Evolutionary conservation across 2,888 invertebrate genomes (phyloP).

Genomic region (Trissoscelio sp.): DNA sequence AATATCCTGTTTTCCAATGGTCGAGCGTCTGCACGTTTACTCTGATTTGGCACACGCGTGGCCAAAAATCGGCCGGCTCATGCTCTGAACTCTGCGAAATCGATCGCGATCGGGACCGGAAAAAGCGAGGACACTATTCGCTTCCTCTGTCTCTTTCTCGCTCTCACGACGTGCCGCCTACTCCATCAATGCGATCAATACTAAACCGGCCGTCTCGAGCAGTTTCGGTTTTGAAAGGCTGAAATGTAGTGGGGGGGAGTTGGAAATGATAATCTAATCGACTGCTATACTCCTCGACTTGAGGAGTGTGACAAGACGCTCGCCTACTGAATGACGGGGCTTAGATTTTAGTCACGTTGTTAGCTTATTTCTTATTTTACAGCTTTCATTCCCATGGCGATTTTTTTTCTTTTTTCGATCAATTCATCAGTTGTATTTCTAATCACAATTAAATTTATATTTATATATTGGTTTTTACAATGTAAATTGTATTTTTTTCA

Average conservation of each 20-base stretch:
- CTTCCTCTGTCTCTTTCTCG: conserved; percentile 45
- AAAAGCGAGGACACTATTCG: conserved; percentile 24
- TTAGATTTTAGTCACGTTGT: conserved; percentile 24
- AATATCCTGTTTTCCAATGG: conserved; percentile 41
- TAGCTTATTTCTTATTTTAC: no score
- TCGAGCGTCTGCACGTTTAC: conserved; percentile 14
- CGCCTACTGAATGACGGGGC: conserved; percentile 11
- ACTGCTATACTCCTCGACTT: conserved; percentile 38
- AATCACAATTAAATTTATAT: no score
- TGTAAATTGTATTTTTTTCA: no score
- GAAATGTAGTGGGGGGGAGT: conserved; percentile 70
- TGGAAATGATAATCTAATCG: conserved; percentile 78
- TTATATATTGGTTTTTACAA: no score
- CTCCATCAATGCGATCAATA: conserved; percentile 72
- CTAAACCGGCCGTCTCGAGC: conserved; percentile 75
- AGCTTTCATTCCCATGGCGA: no score
- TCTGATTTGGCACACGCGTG: conserved; percentile 30
- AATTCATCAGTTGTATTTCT: no score
- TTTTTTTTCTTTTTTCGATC: no score
- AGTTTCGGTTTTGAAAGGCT: conserved; percentile 79
- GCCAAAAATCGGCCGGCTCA: conserved; percentile 38
- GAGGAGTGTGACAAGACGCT: conserved; percentile 34
- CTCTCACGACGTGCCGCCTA: conserved; percentile 55
- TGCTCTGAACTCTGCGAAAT: conserved; percentile 34
- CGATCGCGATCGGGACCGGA: conserved; percentile 57